Percentiles rank a stretch among this genome's conserved stretches.
Conservation (phyloP, 2,113 vertebrate genomes). For the human (Homo sapiens) region DNA sequence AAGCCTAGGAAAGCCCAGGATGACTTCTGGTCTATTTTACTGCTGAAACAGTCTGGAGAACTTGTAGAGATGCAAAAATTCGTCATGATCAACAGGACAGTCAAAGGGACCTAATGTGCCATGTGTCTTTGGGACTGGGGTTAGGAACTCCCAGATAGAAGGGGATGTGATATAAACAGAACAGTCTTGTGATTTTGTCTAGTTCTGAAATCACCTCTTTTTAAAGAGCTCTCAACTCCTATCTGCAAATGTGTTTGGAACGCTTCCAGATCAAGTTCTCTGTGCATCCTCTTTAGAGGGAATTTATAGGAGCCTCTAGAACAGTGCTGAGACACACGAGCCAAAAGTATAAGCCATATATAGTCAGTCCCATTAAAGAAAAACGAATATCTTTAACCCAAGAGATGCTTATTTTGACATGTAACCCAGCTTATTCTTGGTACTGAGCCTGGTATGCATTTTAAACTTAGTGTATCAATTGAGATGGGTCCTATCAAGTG, state of each 20-base stretch:
- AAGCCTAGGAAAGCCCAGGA: neutral
- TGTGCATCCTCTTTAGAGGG: neutral
- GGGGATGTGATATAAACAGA: neutral
- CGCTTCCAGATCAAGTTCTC: neutral
- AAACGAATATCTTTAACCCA: neutral
- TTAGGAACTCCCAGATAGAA: neutral
- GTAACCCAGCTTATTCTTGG: neutral
- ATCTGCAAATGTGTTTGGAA: neutral
- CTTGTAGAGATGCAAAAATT: neutral
- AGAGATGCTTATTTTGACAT: neutral
- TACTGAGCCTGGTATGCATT: neutral
- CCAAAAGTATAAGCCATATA: neutral
- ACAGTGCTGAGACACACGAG: neutral
- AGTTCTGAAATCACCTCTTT: neutral
- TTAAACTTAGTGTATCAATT: neutral
- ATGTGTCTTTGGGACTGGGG: neutral
- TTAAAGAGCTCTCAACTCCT: neutral
- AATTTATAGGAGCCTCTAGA: neutral
- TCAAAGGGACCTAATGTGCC: neutral
- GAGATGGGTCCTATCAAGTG: neutral
- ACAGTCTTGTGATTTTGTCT: neutral
- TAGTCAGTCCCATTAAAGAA: neutral
- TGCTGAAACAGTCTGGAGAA: neutral
- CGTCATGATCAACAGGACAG: neutral
- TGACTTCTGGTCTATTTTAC: neutral